These are phyloP conservation scores for Tetragonula clypearis DNA, from an alignment of 1,140 invertebrate species.

Conservation along the genomic window DNA sequence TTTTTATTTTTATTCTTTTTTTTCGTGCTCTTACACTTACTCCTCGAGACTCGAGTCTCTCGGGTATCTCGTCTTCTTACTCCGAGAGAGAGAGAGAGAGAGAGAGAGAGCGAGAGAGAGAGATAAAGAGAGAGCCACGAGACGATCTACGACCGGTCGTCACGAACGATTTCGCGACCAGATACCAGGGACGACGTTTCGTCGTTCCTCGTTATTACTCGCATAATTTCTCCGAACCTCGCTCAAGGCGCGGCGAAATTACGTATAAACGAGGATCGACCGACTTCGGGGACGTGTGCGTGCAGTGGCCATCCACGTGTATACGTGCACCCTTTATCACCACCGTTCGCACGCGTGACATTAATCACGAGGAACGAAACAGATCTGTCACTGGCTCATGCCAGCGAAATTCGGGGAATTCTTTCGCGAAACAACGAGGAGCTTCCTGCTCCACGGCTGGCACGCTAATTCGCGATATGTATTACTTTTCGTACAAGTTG, in stretches of 20 bases:
- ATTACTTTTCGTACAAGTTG: neutral
- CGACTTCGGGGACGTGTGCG: slow-evolving; percentile 40
- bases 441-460: neutral
- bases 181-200: slow-evolving; percentile 64
- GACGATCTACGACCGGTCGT: slow-evolving; percentile 61
- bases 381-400: slow-evolving; percentile 47
- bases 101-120: neutral
- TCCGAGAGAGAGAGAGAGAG: neutral
- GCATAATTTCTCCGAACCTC: slow-evolving; percentile 66
- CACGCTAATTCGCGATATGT: neutral
- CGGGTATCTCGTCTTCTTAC: neutral
- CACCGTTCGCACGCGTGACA: slow-evolving; percentile 55
- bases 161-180: slow-evolving; percentile 64
- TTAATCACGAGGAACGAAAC: slow-evolving; percentile 56
- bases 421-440: slow-evolving; percentile 8
- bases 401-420: slow-evolving; percentile 49
- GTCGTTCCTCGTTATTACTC: slow-evolving; percentile 69
- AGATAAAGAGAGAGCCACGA: neutral
- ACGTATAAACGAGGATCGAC: slow-evolving; percentile 56
- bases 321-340: slow-evolving; percentile 23
- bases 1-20: no score
- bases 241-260: slow-evolving; percentile 65
- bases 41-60: neutral
- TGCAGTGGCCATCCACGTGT: slow-evolving; percentile 36
- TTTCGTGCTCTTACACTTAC: neutral